Evolutionary conservation across 2,888 invertebrate species (phyloP).

Genomic region (Zygothrica quintamaculata): DNA sequence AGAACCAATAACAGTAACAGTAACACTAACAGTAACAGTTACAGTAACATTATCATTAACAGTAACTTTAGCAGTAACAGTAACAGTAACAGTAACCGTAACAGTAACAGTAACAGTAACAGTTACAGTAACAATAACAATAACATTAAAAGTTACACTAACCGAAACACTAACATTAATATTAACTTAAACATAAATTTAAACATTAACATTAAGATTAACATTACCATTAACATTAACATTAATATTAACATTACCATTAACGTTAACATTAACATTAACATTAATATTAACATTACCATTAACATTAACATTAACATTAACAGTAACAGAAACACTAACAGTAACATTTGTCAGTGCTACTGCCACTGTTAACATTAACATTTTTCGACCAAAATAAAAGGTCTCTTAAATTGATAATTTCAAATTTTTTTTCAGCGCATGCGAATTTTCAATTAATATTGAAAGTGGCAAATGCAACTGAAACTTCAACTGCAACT

Average conservation of each 20-base stretch:
- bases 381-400: slow-evolving; percentile 65
- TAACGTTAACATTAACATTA: slow-evolving; percentile 2
- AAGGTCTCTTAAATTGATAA: slow-evolving; percentile 2
- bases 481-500: slow-evolving; percentile 13
- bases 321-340: neutral
- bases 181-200: neutral
- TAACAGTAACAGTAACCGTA: slow-evolving; percentile 2
- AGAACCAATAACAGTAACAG: slow-evolving; percentile 7
- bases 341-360: no score
- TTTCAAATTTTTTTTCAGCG: slow-evolving; percentile 25
- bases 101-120: slow-evolving; percentile 11
- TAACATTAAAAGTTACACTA: slow-evolving; percentile 3
- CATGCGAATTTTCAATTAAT: slow-evolving; percentile 67
- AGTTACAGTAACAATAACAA: slow-evolving; percentile 4
- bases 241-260: slow-evolving; percentile 10
- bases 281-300: slow-evolving; percentile 10
- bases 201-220: slow-evolving; percentile 2
- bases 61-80: slow-evolving; percentile 5
- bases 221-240: slow-evolving; percentile 2
- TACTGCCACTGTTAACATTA: slow-evolving; percentile 8
- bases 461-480: slow-evolving; percentile 37
- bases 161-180: slow-evolving; percentile 1
- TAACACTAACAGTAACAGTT: slow-evolving; percentile 5
- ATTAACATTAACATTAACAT: slow-evolving; percentile 1
- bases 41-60: slow-evolving; percentile 4